Evolutionary conservation across 2,888 invertebrate genomes (phyloP).

Genomic region (Sipha maydis): DNA sequence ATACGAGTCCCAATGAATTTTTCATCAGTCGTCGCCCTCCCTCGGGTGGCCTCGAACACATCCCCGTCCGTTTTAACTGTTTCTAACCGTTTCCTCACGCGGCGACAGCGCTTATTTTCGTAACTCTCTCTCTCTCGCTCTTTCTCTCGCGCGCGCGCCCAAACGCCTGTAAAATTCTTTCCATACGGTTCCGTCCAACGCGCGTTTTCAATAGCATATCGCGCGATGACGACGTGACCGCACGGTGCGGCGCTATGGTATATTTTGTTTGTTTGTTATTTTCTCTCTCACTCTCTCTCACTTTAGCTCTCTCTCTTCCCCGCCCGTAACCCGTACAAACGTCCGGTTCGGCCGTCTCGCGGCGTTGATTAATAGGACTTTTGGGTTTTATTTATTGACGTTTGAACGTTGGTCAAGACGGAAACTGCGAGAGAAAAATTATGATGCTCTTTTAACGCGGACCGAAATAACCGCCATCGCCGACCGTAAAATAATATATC

Average conservation of each 20-base stretch:
- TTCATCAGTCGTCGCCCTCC: background rate
- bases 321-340: background rate
- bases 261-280: conserved; percentile 8
- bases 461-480: background rate
- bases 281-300: background rate
- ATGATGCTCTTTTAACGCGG: conserved; percentile 11
- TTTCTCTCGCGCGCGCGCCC: background rate
- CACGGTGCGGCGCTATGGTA: background rate
- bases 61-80: background rate
- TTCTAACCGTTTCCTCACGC: background rate
- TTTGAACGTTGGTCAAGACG: conserved; percentile 1
- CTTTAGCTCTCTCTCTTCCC: too few species aligned
- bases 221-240: background rate
- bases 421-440: conserved; percentile 42
- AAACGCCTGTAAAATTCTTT: background rate
- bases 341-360: background rate
- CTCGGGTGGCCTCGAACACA: background rate
- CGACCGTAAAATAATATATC: background rate
- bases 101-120: background rate
- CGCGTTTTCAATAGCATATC: background rate
- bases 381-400: conserved; percentile 45
- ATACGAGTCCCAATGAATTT: conserved; percentile 43
- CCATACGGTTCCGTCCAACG: background rate
- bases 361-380: conserved; percentile 55
- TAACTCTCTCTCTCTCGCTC: background rate